Evolutionary conservation across 1,140 invertebrate genomes (phyloP), one percentile per base, ranked within the genome.

Genomic region (Penaeus indicus): DNA sequence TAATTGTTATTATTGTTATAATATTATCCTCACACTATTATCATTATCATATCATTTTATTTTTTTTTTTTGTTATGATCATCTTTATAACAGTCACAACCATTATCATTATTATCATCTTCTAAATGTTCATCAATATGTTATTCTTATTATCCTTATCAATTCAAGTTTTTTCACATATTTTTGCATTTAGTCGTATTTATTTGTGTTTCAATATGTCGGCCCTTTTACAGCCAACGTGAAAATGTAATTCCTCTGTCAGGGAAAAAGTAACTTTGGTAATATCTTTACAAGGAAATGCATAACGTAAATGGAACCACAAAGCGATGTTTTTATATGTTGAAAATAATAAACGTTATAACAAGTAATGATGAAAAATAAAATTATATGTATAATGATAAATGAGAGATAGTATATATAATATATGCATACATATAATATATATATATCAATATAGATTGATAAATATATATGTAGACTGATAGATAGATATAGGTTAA

Each of bases 51-150:
- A n/a, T n/a, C n/a, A n/a, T 5, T 38, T 38, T 5, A 38, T 42
- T 42, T 42, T 0, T 4, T 8, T 3, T 7, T 42, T 8, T 8
- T 42, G 4, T 42, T 42, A 42, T 42, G 38, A 42, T 42, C 7
- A 8, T 42, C 38, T 42, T 32, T 32, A 2, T 32, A 32, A 32
- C 32, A 32, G 32, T 32, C 5, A 42, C 7, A 7, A 42, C 38
- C 38, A 42, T 4, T 0, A 42, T 42, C 38, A 8, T 69, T 18
- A 77, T 54, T 54, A 81, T 87, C 77, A 78, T 79, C 3, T 69
- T 61, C 61, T 82, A 38, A 25, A 87, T 54, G 22, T 61, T 42
- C 21, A 61, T 22, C 10, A 87, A 67, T 81, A 75, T 87, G n/a
- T 16, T 21, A 25, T 19, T 22, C 0, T 18, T 16, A 38, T 18